phyloP scores from a whole-genome alignment of 2,113 vertebrate species.

The Nibea coibor region DNA sequence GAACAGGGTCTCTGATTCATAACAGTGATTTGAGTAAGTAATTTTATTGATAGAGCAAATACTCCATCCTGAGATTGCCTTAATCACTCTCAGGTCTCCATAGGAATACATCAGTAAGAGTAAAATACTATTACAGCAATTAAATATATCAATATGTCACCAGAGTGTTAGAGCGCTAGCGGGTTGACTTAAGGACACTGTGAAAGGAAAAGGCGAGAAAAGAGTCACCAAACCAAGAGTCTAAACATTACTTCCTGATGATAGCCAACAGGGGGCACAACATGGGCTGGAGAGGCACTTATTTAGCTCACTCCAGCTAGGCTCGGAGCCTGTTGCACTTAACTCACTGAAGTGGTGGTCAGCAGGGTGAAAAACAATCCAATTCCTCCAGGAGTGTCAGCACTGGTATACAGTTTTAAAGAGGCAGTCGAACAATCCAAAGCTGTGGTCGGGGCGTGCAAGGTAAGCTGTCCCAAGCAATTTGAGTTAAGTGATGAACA shows the following conservation, averaged over 20 bases:
- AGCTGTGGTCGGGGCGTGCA: conserved; percentile 37
- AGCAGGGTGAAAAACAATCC: conserved; percentile 71
- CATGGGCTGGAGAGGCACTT: conserved; percentile 56
- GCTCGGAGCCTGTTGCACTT: conserved; percentile 56
- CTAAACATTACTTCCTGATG: conserved; percentile 57
- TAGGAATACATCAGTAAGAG: conserved; percentile 64
- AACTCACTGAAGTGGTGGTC: conserved; percentile 63
- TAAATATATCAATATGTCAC: conserved; percentile 65
- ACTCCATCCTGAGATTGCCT: conserved; percentile 61
- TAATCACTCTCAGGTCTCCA: conserved; percentile 70
- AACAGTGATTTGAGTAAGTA: conserved; percentile 72
- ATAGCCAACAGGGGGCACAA: conserved; percentile 65
- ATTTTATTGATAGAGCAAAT: conserved; percentile 75
- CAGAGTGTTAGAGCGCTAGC: conserved; percentile 7
- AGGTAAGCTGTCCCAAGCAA: conserved; percentile 50
- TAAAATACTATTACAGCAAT: conserved; percentile 72
- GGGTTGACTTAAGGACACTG: conserved; percentile 56
- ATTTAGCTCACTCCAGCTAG: conserved; percentile 54
- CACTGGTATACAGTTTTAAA: conserved; percentile 55
- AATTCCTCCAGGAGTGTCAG: conserved; percentile 64
- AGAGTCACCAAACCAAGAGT: conserved; percentile 25
- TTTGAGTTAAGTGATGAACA: conserved; percentile 59
- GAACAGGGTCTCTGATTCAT: conserved; percentile 79
- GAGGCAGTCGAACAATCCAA: conserved; percentile 59
- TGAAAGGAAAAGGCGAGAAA: conserved; percentile 38